Evolutionary conservation across 2,888 invertebrate genomes (phyloP).

Genomic region (Torymus tubicola): DNA sequence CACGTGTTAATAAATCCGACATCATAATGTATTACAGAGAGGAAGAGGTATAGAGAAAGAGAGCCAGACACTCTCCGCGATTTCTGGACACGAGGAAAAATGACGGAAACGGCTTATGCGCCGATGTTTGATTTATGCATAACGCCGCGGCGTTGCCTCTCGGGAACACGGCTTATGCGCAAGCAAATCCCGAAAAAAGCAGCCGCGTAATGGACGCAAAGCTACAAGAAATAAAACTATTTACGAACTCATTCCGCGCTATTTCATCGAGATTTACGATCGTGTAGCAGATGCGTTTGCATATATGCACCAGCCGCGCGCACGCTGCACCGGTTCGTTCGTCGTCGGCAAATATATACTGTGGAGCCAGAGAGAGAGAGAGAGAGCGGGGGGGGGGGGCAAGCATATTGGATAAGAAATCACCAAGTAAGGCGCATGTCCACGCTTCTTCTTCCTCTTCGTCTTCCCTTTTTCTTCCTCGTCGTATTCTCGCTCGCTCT

Average conservation of each 20-base stretch:
- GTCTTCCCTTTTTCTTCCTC: conserved; percentile 4
- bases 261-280: conserved; percentile 66
- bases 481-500: neutral
- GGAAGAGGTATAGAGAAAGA: no score
- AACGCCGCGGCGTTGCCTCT: no score
- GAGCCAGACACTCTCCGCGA: no score
- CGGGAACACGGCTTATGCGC: neutral
- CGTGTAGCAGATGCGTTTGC: conserved; percentile 61
- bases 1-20: no score
- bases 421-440: conserved; percentile 52
- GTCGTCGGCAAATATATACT: conserved; percentile 38
- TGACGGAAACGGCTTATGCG: conserved; percentile 3
- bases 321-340: conserved; percentile 25
- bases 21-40: no score
- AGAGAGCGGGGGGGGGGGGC: neutral
- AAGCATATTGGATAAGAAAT: conserved; percentile 57
- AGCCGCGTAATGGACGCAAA: conserved; percentile 38
- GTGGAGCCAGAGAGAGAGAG: neutral
- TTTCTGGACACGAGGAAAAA: neutral
- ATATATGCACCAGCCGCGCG: conserved; percentile 58
- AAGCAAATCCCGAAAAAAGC: conserved; percentile 13
- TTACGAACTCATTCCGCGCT: conserved; percentile 61
- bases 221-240: conserved; percentile 56
- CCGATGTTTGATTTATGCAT: conserved; percentile 41
- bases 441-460: conserved; percentile 24